These are phyloP conservation scores for Diarsia mendica DNA, from an alignment of 2,888 invertebrate species.

Conservation along the genomic window DNA sequence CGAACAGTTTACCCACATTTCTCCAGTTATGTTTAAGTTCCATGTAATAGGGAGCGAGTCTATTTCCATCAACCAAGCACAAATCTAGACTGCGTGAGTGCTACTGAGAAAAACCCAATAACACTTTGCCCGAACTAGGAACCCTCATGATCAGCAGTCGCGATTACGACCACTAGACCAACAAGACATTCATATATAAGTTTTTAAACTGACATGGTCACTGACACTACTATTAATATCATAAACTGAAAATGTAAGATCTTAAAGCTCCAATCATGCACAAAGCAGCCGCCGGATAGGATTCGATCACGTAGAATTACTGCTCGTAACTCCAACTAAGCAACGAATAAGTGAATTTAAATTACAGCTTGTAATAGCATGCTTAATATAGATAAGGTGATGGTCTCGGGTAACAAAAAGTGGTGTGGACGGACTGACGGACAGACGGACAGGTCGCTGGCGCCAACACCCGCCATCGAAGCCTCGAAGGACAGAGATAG, in stretches of 20 bases:
- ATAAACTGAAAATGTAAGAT: constrained; percentile 31
- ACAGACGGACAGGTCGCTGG: constrained; percentile 52
- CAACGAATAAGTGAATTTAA: constrained; percentile 64
- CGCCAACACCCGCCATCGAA: constrained; percentile 56
- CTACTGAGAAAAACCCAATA: too few species aligned
- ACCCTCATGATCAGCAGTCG: too few species aligned
- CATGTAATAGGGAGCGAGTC: too few species aligned
- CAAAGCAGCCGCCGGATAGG: constrained; percentile 47
- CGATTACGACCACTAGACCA: too few species aligned
- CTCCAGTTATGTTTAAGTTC: too few species aligned
- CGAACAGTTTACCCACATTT: too few species aligned
- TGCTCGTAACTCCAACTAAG: constrained; percentile 52
- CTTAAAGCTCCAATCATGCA: constrained; percentile 41
- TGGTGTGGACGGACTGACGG: constrained; percentile 48
- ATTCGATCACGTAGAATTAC: constrained; percentile 55
- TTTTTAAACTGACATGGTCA: too few species aligned
- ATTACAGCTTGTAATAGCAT: constrained; percentile 60
- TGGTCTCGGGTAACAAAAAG: constrained; percentile 62
- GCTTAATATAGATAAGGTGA: constrained; percentile 58
- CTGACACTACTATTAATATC: too few species aligned
- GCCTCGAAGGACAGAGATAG: constrained; percentile 56
- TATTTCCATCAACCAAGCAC: too few species aligned
- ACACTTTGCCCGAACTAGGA: too few species aligned
- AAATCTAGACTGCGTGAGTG: too few species aligned
- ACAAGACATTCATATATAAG: too few species aligned